A percentile compares a stretch with the other conserved stretches of the same genome.
phyloP scores from a whole-genome alignment of 2,113 vertebrate species.

The Oceanites oceanicus region DNA sequence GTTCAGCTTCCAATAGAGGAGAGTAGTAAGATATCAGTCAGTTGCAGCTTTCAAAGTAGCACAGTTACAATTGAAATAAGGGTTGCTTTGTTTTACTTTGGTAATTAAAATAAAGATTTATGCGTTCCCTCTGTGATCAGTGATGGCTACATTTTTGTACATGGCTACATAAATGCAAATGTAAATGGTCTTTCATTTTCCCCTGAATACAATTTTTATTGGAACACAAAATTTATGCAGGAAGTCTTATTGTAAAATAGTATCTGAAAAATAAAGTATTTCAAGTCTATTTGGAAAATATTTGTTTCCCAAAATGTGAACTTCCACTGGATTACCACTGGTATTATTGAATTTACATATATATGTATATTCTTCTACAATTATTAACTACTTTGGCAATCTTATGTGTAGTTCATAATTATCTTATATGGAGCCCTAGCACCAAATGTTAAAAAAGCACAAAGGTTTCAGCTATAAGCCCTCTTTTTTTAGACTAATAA shows the following conservation, averaged over 20 bases:
- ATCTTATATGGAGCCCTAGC: background rate
- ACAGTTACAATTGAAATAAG: background rate
- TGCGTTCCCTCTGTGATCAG: background rate
- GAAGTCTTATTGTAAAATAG: background rate
- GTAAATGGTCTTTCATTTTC: background rate
- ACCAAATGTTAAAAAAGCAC: background rate
- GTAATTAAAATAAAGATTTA: slow-evolving; percentile 49
- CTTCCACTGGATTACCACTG: background rate
- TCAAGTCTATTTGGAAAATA: background rate
- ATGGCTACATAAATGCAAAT: slow-evolving; percentile 27
- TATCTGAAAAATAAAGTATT: background rate
- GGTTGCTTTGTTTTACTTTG: slow-evolving; percentile 5
- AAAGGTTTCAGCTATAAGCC: background rate
- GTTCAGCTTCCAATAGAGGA: slow-evolving; percentile 8
- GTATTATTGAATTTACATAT: background rate
- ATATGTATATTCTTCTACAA: background rate
- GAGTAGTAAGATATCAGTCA: slow-evolving; percentile 38
- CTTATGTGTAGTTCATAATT: background rate
- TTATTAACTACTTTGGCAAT: background rate
- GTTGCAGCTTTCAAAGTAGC: slow-evolving; percentile 17
- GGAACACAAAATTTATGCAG: background rate
- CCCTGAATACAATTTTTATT: background rate
- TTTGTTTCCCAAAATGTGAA: background rate
- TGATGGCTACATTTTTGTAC: background rate
- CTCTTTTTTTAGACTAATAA: background rate